Evolutionary conservation across 2,797 vertebrate species (phyloP).

Genomic region (Luscinia luscinia): DNA sequence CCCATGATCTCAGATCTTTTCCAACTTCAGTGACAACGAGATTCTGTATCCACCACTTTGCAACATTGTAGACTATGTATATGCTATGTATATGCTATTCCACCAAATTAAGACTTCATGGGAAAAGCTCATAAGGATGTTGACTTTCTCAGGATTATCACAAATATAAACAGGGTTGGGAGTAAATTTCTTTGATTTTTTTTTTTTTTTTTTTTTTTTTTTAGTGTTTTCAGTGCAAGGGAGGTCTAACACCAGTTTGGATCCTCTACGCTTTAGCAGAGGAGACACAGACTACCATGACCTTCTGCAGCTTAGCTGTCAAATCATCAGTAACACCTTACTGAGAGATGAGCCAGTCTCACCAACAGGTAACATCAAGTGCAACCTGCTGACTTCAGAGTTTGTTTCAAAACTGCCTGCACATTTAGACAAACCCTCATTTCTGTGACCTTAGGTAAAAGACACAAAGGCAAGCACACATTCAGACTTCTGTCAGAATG

Average conservation of each 20-base stretch:
- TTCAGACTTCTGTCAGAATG: not conserved
- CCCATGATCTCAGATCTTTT: accelerated
- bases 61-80: not conserved
- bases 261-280: not conserved
- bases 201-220: not conserved
- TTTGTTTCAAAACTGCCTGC: not conserved
- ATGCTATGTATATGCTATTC: not conserved
- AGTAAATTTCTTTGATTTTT: not conserved
- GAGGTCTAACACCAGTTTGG: not conserved
- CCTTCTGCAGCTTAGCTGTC: not conserved
- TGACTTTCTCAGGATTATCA: not conserved
- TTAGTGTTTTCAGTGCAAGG: not conserved
- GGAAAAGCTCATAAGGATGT: not conserved
- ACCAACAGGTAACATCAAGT: not conserved
- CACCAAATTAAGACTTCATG: not conserved
- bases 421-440: not conserved
- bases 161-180: not conserved
- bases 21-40: not conserved
- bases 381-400: not conserved
- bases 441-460: not conserved
- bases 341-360: not conserved
- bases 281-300: accelerated
- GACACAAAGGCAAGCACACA: not conserved
- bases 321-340: not conserved
- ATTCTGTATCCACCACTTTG: not conserved